A percentile compares a stretch with the other conserved stretches of the same genome.
phyloP scores from a whole-genome alignment of 1,140 invertebrate species.

The Arion vulgaris region DNA sequence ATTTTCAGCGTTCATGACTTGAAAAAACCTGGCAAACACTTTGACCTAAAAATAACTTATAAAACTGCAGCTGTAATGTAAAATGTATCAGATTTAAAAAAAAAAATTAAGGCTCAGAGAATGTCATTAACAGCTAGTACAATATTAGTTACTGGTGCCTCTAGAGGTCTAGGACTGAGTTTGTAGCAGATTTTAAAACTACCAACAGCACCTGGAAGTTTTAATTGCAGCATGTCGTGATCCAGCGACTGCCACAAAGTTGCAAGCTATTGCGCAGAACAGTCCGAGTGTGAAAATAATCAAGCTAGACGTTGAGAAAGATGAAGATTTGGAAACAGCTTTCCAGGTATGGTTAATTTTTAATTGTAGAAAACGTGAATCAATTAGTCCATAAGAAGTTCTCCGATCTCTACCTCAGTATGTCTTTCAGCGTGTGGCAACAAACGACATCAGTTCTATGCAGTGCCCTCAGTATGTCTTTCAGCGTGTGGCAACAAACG shows the following conservation, averaged over 20 bases:
- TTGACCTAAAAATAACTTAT: no score
- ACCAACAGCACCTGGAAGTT: conserved; percentile 49
- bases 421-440: no score
- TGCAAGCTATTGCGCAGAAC: conserved; percentile 55
- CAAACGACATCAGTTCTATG: no score
- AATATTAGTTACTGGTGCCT: conserved; percentile 88
- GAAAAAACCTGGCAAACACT: no score
- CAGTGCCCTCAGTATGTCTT: no score
- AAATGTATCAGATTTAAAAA: no score
- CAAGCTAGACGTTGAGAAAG: conserved; percentile 41
- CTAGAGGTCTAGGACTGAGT: conserved; percentile 90
- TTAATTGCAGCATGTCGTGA: conserved; percentile 84
- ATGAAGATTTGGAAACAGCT: conserved; percentile 31
- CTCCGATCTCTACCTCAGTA: no score
- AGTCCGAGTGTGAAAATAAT: background rate
- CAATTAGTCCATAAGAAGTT: no score
- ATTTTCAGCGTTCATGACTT: no score
- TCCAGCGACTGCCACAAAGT: conserved; percentile 76
- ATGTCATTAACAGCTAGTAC: conserved; percentile 10
- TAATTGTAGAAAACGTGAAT: no score
- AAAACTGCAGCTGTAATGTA: no score
- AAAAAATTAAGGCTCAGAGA: background rate
- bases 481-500: no score
- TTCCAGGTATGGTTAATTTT: background rate
- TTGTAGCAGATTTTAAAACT: conserved; percentile 80